Evolutionary conservation across 2,797 vertebrate genomes (phyloP).

Genomic region (Lateolabrax maculatus): DNA sequence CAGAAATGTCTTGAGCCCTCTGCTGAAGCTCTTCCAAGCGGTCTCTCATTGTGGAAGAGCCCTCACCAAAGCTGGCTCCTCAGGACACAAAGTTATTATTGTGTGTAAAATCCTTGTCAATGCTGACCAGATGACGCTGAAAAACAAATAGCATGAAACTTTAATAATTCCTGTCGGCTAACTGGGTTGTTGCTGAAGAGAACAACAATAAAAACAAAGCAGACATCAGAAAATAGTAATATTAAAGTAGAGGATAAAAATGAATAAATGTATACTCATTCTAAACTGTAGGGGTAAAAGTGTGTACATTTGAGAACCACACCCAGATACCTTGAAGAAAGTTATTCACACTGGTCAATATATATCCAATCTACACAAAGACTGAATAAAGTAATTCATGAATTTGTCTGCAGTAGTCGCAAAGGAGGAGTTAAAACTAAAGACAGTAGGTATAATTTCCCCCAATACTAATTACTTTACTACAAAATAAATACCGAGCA

Average conservation of each 20-base stretch:
- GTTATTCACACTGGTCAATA: not conserved
- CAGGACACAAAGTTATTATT: conserved; percentile 16
- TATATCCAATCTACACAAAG: not conserved
- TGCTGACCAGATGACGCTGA: conserved; percentile 22
- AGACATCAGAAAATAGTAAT: not conserved
- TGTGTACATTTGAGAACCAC: not conserved
- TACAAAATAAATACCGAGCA: not conserved
- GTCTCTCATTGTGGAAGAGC: conserved; percentile 87
- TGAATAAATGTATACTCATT: not conserved
- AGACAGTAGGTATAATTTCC: no score
- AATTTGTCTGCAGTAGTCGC: not conserved
- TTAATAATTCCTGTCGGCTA: not conserved
- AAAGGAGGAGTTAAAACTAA: no score
- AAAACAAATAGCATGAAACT: conserved; percentile 12
- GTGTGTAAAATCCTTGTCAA: not conserved
- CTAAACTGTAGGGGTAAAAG: no score
- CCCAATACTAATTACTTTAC: no score
- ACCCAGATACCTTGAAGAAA: no score
- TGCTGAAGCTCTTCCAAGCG: conserved; percentile 91
- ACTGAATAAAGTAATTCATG: not conserved
- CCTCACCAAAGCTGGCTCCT: conserved; percentile 3
- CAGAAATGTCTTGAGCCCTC: conserved; percentile 83
- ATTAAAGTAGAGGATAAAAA: not conserved
- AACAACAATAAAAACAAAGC: not conserved
- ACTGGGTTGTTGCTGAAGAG: not conserved